Percentiles rank a stretch among this genome's conserved stretches.
These are phyloP conservation scores for Drosophila niveifrons DNA, from an alignment of 2,888 invertebrate genomes.

Conservation along the genomic window DNA sequence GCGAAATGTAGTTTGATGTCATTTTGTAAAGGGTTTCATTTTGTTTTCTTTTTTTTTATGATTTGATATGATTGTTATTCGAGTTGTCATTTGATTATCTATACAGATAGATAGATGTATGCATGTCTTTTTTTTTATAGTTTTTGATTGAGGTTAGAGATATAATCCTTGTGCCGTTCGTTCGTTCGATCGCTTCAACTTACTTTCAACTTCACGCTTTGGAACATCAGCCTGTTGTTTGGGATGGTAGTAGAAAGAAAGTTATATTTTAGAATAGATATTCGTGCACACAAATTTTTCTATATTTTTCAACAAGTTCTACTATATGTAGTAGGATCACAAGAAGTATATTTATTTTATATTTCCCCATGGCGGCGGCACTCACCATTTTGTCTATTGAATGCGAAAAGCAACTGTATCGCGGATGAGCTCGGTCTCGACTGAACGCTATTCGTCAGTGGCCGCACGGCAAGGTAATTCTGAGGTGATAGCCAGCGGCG, in stretches of 20 bases:
- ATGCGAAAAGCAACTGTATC: constrained; percentile 87
- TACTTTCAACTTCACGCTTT: constrained; percentile 95
- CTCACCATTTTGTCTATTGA: constrained; percentile 90
- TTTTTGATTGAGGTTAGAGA: constrained; percentile 67
- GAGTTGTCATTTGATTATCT: constrained; percentile 1
- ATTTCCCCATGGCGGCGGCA: constrained; percentile 40
- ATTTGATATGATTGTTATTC: constrained; percentile 3
- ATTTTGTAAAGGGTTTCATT: constrained; percentile 3
- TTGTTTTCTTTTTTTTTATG: constrained; percentile 11
- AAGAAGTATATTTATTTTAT: constrained; percentile 22
- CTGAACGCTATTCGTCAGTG: constrained; percentile 85
- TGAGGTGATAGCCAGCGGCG: constrained; percentile 79
- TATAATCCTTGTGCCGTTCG: constrained; percentile 65
- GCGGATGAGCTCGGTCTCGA: constrained; percentile 86
- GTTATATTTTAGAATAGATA: constrained; percentile 32
- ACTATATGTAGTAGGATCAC: constrained; percentile 20
- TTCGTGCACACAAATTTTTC: constrained; percentile 19
- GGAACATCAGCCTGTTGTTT: constrained; percentile 91
- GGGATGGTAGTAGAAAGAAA: constrained; percentile 82
- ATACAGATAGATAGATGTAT: constrained; percentile 7
- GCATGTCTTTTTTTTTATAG: constrained; percentile 14
- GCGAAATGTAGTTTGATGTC: constrained; percentile 1
- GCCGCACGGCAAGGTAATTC: constrained; percentile 85
- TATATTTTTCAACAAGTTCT: neutral
- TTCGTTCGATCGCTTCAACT: constrained; percentile 89